Evolutionary conservation across 2,888 invertebrate genomes (phyloP).

Genomic region (Andrena trimmerana): DNA sequence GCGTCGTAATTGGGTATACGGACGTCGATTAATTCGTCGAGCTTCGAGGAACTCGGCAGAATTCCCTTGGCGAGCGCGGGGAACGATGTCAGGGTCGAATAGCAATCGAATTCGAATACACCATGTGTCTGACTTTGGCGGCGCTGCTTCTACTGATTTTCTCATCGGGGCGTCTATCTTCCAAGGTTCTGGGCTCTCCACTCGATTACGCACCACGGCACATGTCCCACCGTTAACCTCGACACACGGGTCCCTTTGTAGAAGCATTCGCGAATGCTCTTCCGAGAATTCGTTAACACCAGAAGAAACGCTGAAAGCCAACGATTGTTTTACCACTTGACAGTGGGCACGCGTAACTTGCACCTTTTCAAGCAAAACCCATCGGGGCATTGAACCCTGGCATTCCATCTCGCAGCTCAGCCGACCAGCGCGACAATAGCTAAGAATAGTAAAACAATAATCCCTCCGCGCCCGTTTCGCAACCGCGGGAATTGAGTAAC

Average conservation of each 20-base stretch:
- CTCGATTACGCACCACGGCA: too few relatives aligned
- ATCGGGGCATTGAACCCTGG: conserved; percentile 18
- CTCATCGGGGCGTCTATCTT: neutral
- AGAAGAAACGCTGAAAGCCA: neutral
- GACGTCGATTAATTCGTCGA: conserved; percentile 37
- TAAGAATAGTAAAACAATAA: conserved; percentile 61
- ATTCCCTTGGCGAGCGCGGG: neutral
- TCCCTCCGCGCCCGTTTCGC: conserved; percentile 45
- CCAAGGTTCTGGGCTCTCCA: neutral
- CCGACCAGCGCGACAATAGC: conserved; percentile 22
- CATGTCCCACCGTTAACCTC: too few relatives aligned
- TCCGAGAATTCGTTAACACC: neutral
- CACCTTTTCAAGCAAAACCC: neutral
- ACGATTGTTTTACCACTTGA: too few relatives aligned
- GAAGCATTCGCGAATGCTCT: too few relatives aligned
- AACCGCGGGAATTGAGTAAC: conserved; percentile 56
- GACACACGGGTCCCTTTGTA: too few relatives aligned
- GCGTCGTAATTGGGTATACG: conserved; percentile 36
- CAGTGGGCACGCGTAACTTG: neutral
- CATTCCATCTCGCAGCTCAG: neutral
- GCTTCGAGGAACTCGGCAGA: neutral
- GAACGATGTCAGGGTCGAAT: neutral
- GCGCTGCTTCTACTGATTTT: neutral
- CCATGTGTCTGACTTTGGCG: neutral
- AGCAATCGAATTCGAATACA: conserved; percentile 10